Conservation (phyloP, 1,140 invertebrate species). For the Aphidius gifuensis region DNA sequence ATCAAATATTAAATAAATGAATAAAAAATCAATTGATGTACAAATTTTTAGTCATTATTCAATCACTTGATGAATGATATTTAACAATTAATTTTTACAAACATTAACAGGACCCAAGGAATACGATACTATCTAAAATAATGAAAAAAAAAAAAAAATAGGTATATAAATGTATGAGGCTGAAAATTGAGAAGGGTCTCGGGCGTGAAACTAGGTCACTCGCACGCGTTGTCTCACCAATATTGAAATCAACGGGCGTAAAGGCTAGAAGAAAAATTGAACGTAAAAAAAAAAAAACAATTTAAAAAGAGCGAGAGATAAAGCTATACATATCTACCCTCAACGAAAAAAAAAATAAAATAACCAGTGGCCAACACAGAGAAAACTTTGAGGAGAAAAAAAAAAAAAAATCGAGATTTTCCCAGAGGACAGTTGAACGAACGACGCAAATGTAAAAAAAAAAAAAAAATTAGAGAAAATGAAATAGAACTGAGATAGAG, state of each 20-base stretch:
- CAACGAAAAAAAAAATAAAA: neutral
- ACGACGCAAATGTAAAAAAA: constrained; percentile 24
- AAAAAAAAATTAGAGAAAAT: constrained; percentile 25
- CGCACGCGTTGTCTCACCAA: constrained; percentile 19
- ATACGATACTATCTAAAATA: neutral
- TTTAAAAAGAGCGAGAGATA: constrained; percentile 6
- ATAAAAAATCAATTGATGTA: too few species aligned
- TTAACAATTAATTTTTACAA: too few species aligned
- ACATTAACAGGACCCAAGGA: too few species aligned
- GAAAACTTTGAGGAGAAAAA: neutral
- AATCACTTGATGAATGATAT: too few species aligned
- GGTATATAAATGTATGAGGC: constrained; percentile 16
- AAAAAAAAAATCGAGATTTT: neutral
- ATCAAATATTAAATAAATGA: too few species aligned
- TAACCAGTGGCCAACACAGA: neutral
- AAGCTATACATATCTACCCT: constrained; percentile 4
- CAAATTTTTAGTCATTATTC: too few species aligned
- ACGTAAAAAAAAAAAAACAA: constrained; percentile 3
- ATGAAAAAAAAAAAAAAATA: constrained; percentile 11
- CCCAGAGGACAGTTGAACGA: neutral
- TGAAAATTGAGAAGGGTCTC: constrained; percentile 22
- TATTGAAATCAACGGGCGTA: constrained; percentile 38
- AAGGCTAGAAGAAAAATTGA: constrained; percentile 23
- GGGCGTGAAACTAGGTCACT: constrained; percentile 14
- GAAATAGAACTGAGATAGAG: constrained; percentile 23